phyloP scores from a whole-genome alignment of 2,113 vertebrate genomes.

The Paracanthobrama guichenoti region DNA sequence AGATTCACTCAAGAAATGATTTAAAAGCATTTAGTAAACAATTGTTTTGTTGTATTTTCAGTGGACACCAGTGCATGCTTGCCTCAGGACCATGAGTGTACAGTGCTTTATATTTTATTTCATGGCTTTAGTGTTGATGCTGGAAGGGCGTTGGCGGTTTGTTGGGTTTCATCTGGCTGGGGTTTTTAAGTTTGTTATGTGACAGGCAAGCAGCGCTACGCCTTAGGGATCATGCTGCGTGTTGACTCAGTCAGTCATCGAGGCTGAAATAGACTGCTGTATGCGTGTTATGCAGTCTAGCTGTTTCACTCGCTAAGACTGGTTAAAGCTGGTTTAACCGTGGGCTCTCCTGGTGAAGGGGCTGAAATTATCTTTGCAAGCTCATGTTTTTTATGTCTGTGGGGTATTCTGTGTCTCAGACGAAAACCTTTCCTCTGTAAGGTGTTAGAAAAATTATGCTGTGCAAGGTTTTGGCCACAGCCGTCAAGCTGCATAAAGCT shows the following conservation, averaged over 20 bases:
- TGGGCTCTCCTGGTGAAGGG: constrained; percentile 35
- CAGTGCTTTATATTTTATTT: neutral
- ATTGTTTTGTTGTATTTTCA: neutral
- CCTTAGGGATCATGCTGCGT: neutral
- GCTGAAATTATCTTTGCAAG: constrained; percentile 57
- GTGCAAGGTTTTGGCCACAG: neutral
- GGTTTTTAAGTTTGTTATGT: neutral
- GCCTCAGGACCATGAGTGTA: constrained; percentile 13
- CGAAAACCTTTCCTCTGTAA: neutral
- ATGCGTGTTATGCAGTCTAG: constrained; percentile 57
- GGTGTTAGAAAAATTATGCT: neutral
- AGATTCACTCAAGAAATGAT: no score
- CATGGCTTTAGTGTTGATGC: neutral
- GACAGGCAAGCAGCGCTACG: neutral
- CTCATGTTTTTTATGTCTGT: constrained; percentile 37
- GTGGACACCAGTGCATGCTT: neutral
- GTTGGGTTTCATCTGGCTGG: neutral
- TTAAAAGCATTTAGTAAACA: neutral
- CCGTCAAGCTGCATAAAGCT: neutral
- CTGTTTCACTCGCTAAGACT: constrained; percentile 30
- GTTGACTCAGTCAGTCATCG: neutral
- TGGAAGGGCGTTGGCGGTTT: neutral
- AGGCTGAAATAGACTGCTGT: constrained; percentile 25
- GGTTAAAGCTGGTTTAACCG: constrained; percentile 29
- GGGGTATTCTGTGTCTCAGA: neutral